Conservation (phyloP, 2,888 invertebrate species). For the Oxystoma pomonae region DNA sequence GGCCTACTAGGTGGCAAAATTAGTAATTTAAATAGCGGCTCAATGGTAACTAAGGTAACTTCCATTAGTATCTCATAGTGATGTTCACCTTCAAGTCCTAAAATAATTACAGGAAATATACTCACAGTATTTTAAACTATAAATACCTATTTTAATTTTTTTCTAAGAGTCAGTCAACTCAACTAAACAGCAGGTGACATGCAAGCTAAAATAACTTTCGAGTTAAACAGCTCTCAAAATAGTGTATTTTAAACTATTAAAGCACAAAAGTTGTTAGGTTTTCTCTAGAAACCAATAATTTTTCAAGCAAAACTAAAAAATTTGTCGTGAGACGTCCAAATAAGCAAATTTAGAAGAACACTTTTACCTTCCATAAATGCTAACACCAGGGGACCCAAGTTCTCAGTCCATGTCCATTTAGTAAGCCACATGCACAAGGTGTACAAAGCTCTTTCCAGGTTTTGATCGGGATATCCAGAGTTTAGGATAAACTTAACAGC, state of each 20-base stretch:
- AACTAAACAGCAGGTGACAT: too few relatives aligned
- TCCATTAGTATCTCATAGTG: constrained; percentile 51
- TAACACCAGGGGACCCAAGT: constrained; percentile 62
- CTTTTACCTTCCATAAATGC: constrained; percentile 59
- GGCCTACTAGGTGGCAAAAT: constrained; percentile 54
- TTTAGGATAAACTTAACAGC: constrained; percentile 49
- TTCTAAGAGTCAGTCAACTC: not conserved
- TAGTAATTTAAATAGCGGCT: constrained; percentile 55
- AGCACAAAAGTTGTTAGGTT: too few relatives aligned
- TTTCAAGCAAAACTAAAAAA: too few relatives aligned
- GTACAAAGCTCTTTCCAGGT: constrained; percentile 58
- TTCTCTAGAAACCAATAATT: too few relatives aligned
- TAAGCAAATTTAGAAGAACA: too few relatives aligned
- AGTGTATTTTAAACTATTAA: too few relatives aligned
- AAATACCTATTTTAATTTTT: not conserved
- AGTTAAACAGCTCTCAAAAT: too few relatives aligned
- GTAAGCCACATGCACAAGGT: constrained; percentile 67
- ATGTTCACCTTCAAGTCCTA: constrained; percentile 34
- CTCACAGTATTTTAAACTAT: not conserved
- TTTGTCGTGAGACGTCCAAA: too few relatives aligned
- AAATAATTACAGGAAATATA: not conserved
- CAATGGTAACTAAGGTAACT: constrained; percentile 59
- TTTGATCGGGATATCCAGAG: constrained; percentile 47
- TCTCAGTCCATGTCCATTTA: constrained; percentile 59
- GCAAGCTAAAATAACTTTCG: too few relatives aligned